phyloP scores from a whole-genome alignment of 2,888 invertebrate genomes.

The Peribatodes rhomboidaria region DNA sequence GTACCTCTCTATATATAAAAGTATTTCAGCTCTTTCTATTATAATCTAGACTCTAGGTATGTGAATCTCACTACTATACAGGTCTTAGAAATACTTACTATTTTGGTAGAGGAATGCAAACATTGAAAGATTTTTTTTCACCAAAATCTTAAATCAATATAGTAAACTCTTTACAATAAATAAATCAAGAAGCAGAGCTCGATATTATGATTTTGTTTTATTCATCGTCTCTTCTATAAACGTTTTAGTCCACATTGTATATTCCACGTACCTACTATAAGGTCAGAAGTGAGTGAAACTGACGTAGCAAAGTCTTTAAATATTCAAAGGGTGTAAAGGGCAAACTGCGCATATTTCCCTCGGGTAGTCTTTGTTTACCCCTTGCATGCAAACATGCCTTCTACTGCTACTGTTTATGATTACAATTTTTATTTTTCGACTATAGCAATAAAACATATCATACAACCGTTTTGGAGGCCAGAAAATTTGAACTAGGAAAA shows the following conservation, averaged over 20 bases:
- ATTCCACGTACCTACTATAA: conserved; percentile 42
- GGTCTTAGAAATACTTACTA: no score
- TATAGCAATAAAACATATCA: no score
- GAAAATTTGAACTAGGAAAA: no score
- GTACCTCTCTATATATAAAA: no score
- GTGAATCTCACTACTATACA: no score
- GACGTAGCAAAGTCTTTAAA: conserved; percentile 68
- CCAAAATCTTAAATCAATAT: background rate
- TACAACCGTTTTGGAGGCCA: no score
- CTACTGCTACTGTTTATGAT: conserved; percentile 38
- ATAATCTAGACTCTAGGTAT: no score
- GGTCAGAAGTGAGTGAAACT: conserved; percentile 60
- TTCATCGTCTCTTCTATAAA: conserved; percentile 26
- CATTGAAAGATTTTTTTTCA: no score
- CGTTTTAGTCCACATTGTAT: conserved; percentile 38
- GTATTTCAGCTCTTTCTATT: no score
- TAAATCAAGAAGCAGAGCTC: background rate
- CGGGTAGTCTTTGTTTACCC: conserved; percentile 64
- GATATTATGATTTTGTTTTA: conserved; percentile 8
- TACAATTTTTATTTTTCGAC: conserved; percentile 14
- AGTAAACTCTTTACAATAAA: background rate
- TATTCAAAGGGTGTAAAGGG: conserved; percentile 85
- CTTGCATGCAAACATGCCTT: conserved; percentile 30
- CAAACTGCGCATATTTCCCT: conserved; percentile 81
- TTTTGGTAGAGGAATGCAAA: no score